Evolutionary conservation across 2,797 vertebrate species (phyloP), one percentile per base, ranked within the genome.

Genomic region (Myotis planiceps): DNA sequence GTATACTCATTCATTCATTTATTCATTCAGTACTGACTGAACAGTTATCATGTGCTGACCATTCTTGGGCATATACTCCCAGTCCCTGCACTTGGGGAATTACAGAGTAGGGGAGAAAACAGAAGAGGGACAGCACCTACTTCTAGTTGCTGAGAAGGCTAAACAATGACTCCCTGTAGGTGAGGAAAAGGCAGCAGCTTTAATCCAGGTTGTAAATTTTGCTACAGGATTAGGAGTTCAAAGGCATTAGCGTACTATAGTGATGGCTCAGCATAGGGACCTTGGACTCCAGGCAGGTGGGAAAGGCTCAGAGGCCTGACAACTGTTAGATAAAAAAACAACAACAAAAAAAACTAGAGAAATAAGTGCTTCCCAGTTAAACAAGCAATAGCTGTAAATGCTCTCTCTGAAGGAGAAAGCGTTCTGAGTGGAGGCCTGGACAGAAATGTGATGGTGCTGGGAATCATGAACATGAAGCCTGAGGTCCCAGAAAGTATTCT

Each of bases 351-450:
- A 2, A 9, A 5, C 18, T 8, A 12, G 23, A 71, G 25, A 25
- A n/a, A 2, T 0, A 66, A 16, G 4, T 6, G 18, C 45, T 21
- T 49, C 29, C 16, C 13, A 3, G 1, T 39, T 29, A 39, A n/a
- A n/a, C 0, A 3, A 19, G 5, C 4, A 27, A 5, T 3, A 19
- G 37, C 5, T 63, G 0, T 6, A 39, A n/a, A 45, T 4, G 37
- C 5, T n/a, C 6, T 23, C 83, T 75, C 65, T 34, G 29, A 29
- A 60, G 3, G 16, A 80, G 14, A 42, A 60, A 60, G 55, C 21
- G 14, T 55, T 60, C 37, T 42, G 45, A 80, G 6, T 32, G 23
- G 49, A 55, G 45, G 82, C 29, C 29, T 45, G 60, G 55, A 37
- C 68, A 72, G 75, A 80, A 58, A 66, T 19, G 4, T 19, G 27